Conservation (phyloP, 2,888 invertebrate species). For the Tenthredo notha region DNA sequence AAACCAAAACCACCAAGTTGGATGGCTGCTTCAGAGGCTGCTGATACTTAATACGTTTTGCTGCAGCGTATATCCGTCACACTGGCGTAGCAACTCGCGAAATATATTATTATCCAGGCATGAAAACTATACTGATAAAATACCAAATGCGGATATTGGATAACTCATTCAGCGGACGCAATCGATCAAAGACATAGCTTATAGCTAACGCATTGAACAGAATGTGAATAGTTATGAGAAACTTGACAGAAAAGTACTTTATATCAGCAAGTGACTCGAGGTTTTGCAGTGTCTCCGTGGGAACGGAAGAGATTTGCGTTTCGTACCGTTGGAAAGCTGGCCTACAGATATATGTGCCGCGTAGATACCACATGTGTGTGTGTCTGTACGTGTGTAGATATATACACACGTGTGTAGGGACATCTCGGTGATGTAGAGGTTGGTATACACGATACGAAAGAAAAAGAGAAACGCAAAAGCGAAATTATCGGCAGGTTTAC, state of each 20-base stretch:
- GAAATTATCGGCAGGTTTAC: conserved; percentile 71
- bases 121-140: background rate
- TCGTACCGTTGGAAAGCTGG: conserved; percentile 41
- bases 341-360: background rate
- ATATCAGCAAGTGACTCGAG: background rate
- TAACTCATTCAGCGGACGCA: background rate
- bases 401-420: background rate
- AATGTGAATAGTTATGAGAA: conserved; percentile 9
- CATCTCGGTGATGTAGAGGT: background rate
- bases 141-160: background rate
- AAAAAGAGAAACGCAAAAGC: conserved; percentile 57
- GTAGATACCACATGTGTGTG: background rate
- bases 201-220: background rate
- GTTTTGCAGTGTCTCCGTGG: conserved; percentile 43
- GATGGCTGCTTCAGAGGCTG: conserved; percentile 59
- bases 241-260: conserved; percentile 11
- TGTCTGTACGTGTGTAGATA: background rate
- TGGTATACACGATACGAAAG: conserved; percentile 19
- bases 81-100: conserved; percentile 64
- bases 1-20: conserved; percentile 60
- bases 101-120: background rate
- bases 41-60: conserved; percentile 66
- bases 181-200: conserved; percentile 1
- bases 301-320: conserved; percentile 42
- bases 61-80: conserved; percentile 66